These are phyloP conservation scores for Andrena cerasifolii DNA, from an alignment of 1,140 invertebrate species.

Conservation along the genomic window DNA sequence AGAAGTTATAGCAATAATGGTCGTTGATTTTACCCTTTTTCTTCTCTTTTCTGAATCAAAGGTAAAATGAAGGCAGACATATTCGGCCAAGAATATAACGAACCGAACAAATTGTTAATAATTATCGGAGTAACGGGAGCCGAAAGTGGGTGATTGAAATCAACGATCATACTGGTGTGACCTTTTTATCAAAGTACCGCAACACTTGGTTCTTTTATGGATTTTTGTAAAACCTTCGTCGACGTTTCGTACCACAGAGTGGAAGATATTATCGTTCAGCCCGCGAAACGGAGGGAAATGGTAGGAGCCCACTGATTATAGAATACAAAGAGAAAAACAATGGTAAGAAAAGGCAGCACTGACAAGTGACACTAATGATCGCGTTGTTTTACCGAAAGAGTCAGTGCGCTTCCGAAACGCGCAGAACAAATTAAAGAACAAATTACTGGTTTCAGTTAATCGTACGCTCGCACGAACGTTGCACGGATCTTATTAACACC, in stretches of 20 bases:
- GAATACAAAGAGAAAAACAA: not conserved
- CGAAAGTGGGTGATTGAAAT: not conserved
- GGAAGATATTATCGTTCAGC: not conserved
- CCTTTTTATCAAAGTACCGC: not conserved
- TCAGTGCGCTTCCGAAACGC: no score
- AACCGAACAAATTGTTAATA: no score
- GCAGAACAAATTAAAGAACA: not conserved
- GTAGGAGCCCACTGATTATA: slow-evolving; percentile 1
- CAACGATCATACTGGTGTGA: not conserved
- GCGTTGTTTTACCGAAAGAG: not conserved
- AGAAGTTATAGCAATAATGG: no score
- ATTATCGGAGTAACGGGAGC: no score
- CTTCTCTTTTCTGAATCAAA: no score
- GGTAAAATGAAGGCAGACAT: no score
- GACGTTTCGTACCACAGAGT: not conserved
- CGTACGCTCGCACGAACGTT: no score
- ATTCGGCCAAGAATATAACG: no score
- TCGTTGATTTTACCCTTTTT: no score
- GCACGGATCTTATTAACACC: no score
- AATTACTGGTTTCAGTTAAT: no score
- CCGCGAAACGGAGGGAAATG: not conserved
- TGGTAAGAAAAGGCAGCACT: not conserved
- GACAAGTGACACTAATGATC: not conserved
- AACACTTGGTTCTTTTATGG: not conserved
- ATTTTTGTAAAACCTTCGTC: not conserved